Percentiles rank a stretch among this genome's conserved stretches.
Conservation (phyloP, 2,113 vertebrate species). For the Pao palembangensis region DNA sequence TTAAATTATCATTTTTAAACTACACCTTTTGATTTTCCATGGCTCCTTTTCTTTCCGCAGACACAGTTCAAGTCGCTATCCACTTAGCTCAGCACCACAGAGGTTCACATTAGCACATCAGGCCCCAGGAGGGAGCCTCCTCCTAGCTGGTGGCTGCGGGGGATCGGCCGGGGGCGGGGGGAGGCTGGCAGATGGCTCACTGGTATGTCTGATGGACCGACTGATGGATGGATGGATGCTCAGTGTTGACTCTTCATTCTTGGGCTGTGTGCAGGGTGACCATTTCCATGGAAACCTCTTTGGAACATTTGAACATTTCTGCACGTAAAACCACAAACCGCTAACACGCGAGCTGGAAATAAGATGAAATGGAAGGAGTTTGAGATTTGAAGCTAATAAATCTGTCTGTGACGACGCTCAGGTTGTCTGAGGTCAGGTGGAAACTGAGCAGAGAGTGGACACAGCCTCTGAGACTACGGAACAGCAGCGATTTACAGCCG, state of each 20-base stretch:
- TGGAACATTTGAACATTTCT: not conserved
- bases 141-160: slow-evolving; percentile 55
- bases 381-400: too few relatives aligned
- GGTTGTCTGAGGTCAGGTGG: too few relatives aligned
- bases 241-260: slow-evolving; percentile 35
- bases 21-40: too few relatives aligned
- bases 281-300: slow-evolving; percentile 22
- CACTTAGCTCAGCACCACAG: slow-evolving; percentile 61
- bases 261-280: slow-evolving; percentile 1
- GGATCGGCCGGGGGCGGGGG: slow-evolving; percentile 46
- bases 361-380: too few relatives aligned
- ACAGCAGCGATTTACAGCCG: too few relatives aligned
- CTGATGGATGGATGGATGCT: slow-evolving; percentile 27
- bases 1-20: not conserved
- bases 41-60: not conserved
- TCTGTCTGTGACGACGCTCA: too few relatives aligned
- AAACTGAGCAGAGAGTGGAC: too few relatives aligned
- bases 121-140: slow-evolving; percentile 53
- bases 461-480: too few relatives aligned
- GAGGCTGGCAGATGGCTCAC: slow-evolving; percentile 68
- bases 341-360: not conserved
- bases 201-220: slow-evolving; percentile 53
- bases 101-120: slow-evolving; percentile 70
- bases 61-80: slow-evolving; percentile 10
- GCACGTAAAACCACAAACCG: not conserved